Evolutionary conservation across 2,888 invertebrate species (phyloP).

Genomic region (Xanthorhoe designata): DNA sequence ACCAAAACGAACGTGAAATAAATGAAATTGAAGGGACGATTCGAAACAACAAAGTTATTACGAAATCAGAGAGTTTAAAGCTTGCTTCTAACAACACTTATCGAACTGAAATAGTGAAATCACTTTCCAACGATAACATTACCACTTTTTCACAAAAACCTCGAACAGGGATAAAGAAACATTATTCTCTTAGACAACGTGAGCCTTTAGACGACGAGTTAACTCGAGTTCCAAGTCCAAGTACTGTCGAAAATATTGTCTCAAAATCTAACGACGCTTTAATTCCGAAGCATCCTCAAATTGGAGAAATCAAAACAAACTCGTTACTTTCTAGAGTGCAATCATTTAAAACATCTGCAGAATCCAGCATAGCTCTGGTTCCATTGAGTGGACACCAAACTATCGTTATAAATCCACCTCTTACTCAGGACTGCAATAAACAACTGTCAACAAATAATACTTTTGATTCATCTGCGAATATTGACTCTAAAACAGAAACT

Average conservation of each 20-base stretch:
- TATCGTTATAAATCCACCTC: constrained; percentile 80
- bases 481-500: constrained; percentile 36
- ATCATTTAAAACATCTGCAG: constrained; percentile 79
- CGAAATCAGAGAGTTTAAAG: constrained; percentile 77
- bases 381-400: constrained; percentile 84
- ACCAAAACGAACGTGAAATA: constrained; percentile 81
- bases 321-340: constrained; percentile 77
- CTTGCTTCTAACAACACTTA: constrained; percentile 59
- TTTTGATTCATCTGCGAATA: constrained; percentile 40
- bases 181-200: constrained; percentile 80
- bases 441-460: constrained; percentile 27
- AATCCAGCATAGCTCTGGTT: constrained; percentile 78
- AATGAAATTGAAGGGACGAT: constrained; percentile 83
- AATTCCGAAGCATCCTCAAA: constrained; percentile 45
- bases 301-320: constrained; percentile 64
- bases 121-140: constrained; percentile 75
- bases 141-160: constrained; percentile 60
- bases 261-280: constrained; percentile 50
- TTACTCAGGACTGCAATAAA: constrained; percentile 57
- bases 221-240: constrained; percentile 73
- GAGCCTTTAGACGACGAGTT: constrained; percentile 74
- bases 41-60: constrained; percentile 77
- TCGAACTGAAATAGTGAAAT: constrained; percentile 67
- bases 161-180: constrained; percentile 71
- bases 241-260: constrained; percentile 61